Evolutionary conservation across 1,140 invertebrate genomes (phyloP).

Genomic region (Ips nitidus): DNA sequence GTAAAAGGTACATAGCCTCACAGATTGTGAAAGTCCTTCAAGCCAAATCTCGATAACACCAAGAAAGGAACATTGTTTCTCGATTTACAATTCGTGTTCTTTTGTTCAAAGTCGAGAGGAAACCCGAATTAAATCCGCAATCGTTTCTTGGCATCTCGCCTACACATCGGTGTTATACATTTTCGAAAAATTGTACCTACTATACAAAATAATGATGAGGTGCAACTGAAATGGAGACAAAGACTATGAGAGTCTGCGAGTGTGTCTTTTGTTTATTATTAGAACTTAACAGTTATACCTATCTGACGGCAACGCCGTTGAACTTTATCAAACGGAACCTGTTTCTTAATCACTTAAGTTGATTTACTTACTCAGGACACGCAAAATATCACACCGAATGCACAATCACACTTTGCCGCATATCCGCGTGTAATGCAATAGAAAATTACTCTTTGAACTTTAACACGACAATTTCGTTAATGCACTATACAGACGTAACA

Average conservation of each 20-base stretch:
- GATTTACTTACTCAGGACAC: no score
- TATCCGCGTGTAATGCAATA: not conserved
- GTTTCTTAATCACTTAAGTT: not conserved
- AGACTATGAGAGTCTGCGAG: conserved; percentile 13
- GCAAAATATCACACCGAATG: not conserved
- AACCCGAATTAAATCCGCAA: conserved; percentile 9
- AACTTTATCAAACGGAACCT: conserved; percentile 20
- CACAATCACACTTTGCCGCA: not conserved
- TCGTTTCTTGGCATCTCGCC: not conserved
- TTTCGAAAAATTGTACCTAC: no score
- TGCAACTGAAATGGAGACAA: not conserved
- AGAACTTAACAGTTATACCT: conserved; percentile 27
- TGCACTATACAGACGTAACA: conserved; percentile 29
- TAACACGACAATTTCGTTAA: conserved; percentile 19
- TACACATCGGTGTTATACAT: no score
- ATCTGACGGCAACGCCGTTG: conserved; percentile 16
- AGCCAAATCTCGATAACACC: conserved; percentile 19
- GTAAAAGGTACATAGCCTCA: conserved; percentile 13
- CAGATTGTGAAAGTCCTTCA: conserved; percentile 30
- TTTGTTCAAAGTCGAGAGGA: conserved; percentile 28
- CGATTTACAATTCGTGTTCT: conserved; percentile 14
- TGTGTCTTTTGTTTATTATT: conserved; percentile 31
- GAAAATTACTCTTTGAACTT: conserved; percentile 24
- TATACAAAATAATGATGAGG: no score
- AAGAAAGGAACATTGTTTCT: conserved; percentile 17